Evolutionary conservation across 2,113 vertebrate species (phyloP).

Genomic region (human (Homo sapiens)): DNA sequence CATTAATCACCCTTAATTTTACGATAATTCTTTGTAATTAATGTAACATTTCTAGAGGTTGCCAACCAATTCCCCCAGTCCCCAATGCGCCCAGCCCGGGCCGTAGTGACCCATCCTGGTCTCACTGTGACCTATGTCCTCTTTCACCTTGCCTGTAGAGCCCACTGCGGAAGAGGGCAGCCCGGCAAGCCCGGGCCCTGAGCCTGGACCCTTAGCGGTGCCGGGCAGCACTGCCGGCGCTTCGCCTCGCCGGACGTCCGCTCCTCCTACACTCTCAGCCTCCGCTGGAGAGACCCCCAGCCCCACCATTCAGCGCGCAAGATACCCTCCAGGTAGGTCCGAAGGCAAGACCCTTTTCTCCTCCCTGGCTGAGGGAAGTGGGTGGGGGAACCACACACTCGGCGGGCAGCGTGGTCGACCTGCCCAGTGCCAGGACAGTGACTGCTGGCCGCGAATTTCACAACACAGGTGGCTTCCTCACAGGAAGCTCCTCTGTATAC

Average conservation of each 20-base stretch:
- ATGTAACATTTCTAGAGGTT: not conserved
- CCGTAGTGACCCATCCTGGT: not conserved
- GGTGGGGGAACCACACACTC: not conserved
- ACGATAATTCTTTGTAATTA: slow-evolving; percentile 39
- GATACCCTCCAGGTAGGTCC: slow-evolving; percentile 92
- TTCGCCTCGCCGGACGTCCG: slow-evolving; percentile 80
- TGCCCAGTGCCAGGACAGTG: not conserved
- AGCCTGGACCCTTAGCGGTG: slow-evolving; percentile 85
- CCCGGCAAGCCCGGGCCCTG: slow-evolving; percentile 85
- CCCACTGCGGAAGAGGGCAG: slow-evolving; percentile 94
- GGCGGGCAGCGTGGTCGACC: not conserved
- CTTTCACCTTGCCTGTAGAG: slow-evolving; percentile 81
- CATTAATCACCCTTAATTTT: not conserved
- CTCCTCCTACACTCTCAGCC: slow-evolving; percentile 82
- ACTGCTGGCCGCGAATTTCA: slow-evolving; percentile 20
- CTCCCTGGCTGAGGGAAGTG: not conserved
- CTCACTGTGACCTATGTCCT: slow-evolving; percentile 35
- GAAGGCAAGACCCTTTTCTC: not conserved
- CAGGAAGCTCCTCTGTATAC: slow-evolving; percentile 37
- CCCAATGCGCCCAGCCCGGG: not conserved
- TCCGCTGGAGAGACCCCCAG: slow-evolving; percentile 88
- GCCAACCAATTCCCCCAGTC: not conserved
- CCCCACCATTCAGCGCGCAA: slow-evolving; percentile 97
- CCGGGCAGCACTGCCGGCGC: slow-evolving; percentile 64
- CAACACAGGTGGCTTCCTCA: slow-evolving; percentile 61